These are phyloP conservation scores for Heterodera carotae DNA, from an alignment of 1,140 invertebrate species.

Conservation along the genomic window DNA sequence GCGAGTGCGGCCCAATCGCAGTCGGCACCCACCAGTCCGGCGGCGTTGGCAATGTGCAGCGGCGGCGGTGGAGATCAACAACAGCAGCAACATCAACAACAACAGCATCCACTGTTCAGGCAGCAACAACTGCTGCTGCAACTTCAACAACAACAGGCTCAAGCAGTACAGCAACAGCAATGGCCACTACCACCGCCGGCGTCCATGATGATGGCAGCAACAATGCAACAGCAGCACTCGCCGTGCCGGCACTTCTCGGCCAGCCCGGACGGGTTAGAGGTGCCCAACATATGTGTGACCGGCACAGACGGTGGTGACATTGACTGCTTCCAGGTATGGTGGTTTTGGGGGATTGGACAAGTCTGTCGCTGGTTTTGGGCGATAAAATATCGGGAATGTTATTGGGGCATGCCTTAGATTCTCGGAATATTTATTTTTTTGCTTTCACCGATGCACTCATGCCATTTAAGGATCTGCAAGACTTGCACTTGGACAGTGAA, in stretches of 20 bases:
- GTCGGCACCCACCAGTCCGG: slow-evolving; percentile 49
- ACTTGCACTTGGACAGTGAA: slow-evolving; percentile 49
- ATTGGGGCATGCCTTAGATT: too few relatives aligned
- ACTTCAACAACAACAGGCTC: background rate
- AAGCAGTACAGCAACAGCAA: background rate
- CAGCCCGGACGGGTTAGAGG: slow-evolving; percentile 51
- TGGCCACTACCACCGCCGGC: background rate
- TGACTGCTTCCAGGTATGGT: slow-evolving; percentile 47
- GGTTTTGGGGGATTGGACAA: background rate
- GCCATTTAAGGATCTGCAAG: slow-evolving; percentile 28
- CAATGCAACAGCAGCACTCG: slow-evolving; percentile 42
- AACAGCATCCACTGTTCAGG: background rate
- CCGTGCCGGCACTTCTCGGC: slow-evolving; percentile 51
- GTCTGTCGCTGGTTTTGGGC: too few relatives aligned
- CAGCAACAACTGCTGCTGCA: background rate
- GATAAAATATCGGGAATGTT: too few relatives aligned
- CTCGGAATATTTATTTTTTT: too few relatives aligned
- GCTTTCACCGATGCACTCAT: too few relatives aligned
- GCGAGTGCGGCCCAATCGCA: slow-evolving; percentile 45
- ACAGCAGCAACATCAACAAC: too few relatives aligned
- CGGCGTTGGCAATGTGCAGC: background rate
- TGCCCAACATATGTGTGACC: slow-evolving; percentile 54
- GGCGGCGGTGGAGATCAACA: too few relatives aligned
- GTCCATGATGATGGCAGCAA: too few relatives aligned
- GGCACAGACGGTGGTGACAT: slow-evolving; percentile 47